A percentile compares a stretch with the other conserved stretches of the same genome.
Conservation (phyloP, 1,140 invertebrate species). For the Eriocheir sinensis region DNA sequence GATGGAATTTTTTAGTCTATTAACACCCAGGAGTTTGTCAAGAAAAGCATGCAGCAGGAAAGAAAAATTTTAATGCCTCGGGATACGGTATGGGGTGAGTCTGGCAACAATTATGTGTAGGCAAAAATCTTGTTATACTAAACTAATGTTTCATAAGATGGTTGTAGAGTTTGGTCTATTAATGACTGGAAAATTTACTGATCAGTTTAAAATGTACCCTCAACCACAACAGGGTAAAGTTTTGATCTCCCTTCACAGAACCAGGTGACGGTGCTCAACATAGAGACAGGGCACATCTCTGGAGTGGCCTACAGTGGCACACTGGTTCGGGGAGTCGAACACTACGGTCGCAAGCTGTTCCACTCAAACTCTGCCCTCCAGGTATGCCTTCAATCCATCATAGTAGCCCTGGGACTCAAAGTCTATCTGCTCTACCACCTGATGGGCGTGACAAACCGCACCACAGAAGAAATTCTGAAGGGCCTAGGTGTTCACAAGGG, state of each 20-base stretch:
- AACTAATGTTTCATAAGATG: too few relatives aligned
- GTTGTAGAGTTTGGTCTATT: too few relatives aligned
- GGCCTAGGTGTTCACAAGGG: conserved; percentile 68
- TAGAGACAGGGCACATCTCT: conserved; percentile 74
- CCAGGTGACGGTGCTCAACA: conserved; percentile 75
- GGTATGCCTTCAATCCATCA: conserved; percentile 60
- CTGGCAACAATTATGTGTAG: too few relatives aligned
- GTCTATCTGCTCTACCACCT: conserved; percentile 69
- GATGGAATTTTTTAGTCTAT: too few relatives aligned
- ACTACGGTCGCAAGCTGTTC: conserved; percentile 68
- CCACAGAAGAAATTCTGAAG: conserved; percentile 67
- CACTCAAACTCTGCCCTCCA: conserved; percentile 69
- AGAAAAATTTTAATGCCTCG: too few relatives aligned
- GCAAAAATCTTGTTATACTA: too few relatives aligned
- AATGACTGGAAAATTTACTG: too few relatives aligned
- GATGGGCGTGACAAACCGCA: conserved; percentile 59
- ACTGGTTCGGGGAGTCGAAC: conserved; percentile 67
- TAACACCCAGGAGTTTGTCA: too few relatives aligned
- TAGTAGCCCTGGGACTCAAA: conserved; percentile 67
- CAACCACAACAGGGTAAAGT: too few relatives aligned
- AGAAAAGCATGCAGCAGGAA: too few relatives aligned
- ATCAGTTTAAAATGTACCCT: too few relatives aligned
- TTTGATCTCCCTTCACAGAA: conserved; percentile 71
- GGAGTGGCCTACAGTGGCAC: conserved; percentile 76
- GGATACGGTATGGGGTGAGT: too few relatives aligned